Evolutionary conservation across 1,140 invertebrate genomes (phyloP), one percentile per base, ranked within the genome.

Genomic region (Dendroctonus ponderosae): DNA sequence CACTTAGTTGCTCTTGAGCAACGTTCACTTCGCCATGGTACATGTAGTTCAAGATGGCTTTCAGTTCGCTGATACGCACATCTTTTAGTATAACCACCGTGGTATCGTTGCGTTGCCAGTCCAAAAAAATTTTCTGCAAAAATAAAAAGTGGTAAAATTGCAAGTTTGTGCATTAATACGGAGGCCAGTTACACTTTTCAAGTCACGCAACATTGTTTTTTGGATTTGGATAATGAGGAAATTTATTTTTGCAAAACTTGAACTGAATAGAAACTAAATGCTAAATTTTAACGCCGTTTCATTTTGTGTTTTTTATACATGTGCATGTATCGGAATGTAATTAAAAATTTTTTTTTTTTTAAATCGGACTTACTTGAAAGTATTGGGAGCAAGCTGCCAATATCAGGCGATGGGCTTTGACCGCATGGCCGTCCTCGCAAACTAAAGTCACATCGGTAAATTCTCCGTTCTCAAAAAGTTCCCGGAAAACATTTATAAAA

Each of bases 1-100:
- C 85, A 4, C 85, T 85, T 42, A 95, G 83, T 73, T 93, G 89
- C 46, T 92, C 90, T 73, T 94, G 91, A 11, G 88, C 89, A 6
- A 95, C 91, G 74, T 92, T 94, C 5, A 95, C 91, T 80, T 95
- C 92, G 0, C 93, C 93, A 56, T 88, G 87, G 80, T 96, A 96
- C 91, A 96, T 96, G 76, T 94, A 96, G 71, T 95, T 91, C 3
- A 96, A 81, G 9, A 96, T 87, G 1, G 91, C 89, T 66, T 91
- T 90, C 77, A 96, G 91, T 75, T 95, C 92, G 38, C 83, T 82
- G 66, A 89, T 90, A 70, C 88, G 87, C 0, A 94, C 89, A 51
- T 93, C 91, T 62, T 92, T 93, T 41, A 96, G 82, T 0, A 94
- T 87, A 54, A 94, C 90, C 72, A 91, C 89, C 50, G 91, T 91